phyloP scores from a whole-genome alignment of 2,888 invertebrate species.

The Tetramorium bicarinatum region DNA sequence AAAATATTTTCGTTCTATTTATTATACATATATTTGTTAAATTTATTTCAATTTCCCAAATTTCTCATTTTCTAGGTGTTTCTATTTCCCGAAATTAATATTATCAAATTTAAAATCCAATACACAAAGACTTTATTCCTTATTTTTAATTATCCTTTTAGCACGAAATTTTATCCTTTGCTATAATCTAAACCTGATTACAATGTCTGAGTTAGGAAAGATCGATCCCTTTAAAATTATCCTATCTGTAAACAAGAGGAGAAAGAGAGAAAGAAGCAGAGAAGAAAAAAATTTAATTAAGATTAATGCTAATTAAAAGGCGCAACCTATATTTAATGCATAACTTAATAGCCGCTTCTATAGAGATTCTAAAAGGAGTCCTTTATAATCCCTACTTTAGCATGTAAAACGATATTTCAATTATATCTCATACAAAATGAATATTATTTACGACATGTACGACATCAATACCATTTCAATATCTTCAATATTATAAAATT shows the following conservation, averaged over 20 bases:
- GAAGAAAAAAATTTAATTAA: conserved; percentile 23
- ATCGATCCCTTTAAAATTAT: background rate
- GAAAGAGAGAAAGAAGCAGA: background rate
- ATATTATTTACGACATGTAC: background rate
- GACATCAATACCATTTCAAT: background rate
- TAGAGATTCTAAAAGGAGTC: conserved; percentile 13
- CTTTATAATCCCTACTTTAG: conserved; percentile 1
- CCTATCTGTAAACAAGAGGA: background rate
- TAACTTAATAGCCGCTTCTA: conserved; percentile 14
- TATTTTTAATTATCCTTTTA: background rate
- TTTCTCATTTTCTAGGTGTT: background rate
- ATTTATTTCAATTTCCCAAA: background rate
- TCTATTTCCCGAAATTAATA: background rate
- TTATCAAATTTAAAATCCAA: background rate
- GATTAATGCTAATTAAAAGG: conserved; percentile 19
- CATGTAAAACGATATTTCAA: conserved; percentile 17
- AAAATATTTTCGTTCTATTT: background rate
- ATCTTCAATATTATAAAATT: background rate
- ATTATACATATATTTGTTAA: background rate
- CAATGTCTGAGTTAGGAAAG: background rate
- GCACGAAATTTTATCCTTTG: background rate
- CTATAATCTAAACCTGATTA: background rate
- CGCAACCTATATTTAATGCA: conserved; percentile 11
- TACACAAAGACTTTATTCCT: background rate
- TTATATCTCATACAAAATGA: conserved; percentile 16